phyloP scores from a whole-genome alignment of 2,888 invertebrate genomes.

The Apamea anceps region DNA sequence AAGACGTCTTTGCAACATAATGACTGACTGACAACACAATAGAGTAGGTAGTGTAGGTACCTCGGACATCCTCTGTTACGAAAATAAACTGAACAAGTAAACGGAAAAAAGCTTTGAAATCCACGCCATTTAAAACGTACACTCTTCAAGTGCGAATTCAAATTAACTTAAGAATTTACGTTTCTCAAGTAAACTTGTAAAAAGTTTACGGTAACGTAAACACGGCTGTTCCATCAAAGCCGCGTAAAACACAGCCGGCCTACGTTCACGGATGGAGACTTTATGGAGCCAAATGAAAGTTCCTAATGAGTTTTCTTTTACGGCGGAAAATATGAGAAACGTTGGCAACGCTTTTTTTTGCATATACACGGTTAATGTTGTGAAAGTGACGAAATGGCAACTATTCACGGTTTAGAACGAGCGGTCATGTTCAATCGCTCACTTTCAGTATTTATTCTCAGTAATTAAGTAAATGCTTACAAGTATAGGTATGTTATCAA shows the following conservation, averaged over 20 bases:
- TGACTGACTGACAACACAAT: not conserved
- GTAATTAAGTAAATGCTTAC: not conserved
- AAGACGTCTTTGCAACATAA: not conserved
- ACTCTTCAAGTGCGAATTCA: slow-evolving; percentile 8
- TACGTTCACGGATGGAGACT: slow-evolving; percentile 48
- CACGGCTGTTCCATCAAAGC: slow-evolving; percentile 31
- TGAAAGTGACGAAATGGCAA: slow-evolving; percentile 13
- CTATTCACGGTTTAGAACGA: not conserved
- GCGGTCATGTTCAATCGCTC: no score
- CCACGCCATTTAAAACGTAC: slow-evolving; percentile 17
- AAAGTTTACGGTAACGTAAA: slow-evolving; percentile 24
- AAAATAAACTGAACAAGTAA: slow-evolving; percentile 2
- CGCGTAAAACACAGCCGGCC: slow-evolving; percentile 39
- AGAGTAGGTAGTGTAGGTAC: not conserved
- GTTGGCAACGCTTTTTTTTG: slow-evolving; percentile 40
- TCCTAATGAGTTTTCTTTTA: slow-evolving; percentile 65
- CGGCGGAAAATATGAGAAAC: slow-evolving; percentile 44
- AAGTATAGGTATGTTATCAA: not conserved
- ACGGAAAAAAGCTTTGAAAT: not conserved
- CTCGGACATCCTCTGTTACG: not conserved
- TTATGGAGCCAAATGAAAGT: slow-evolving; percentile 51
- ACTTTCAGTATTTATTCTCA: not conserved
- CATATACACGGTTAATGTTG: slow-evolving; percentile 20
- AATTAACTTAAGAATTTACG: slow-evolving; percentile 21
- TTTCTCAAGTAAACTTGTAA: slow-evolving; percentile 11